Base-by-base conservation (phyloP, 2,888 invertebrate species). In the Dasysyrphus tricinctus region DNA sequence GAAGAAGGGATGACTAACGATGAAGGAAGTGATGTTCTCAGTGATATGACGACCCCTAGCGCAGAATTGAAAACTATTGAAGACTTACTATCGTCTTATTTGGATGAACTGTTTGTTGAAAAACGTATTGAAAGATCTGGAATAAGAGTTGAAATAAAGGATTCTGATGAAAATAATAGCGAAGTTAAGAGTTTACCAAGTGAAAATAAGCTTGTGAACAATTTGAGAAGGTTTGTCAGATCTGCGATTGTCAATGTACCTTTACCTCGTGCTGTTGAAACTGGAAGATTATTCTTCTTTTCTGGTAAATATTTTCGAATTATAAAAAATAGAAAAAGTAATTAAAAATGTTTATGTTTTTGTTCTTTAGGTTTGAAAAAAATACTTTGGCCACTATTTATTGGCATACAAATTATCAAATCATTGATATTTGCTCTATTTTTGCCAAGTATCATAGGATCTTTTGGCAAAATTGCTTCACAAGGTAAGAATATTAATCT, bases 351-450 rank as follows among this genome's bases (percentile, higher is more conserved):
- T 37, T 32, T 12, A 12, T 73, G 47, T 37, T 19, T 8, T 96
- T 59, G 95, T 96, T n/a, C 14, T 54, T 3, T 7, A 92, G 97
- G 96, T 37, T 93, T 97, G 79, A 97, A 97, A 93, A 97, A 97
- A 92, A 94, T 97, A 88, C 94, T 97, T 90, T 94, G 97, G 90
- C 97, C 97, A 0, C 93, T 97, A 70, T 94, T 97, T 89, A 95
- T 97, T 90, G 97, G 96, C 0, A 95, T 96, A 6, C 97, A 97
- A 93, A 94, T 97, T 70, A 94, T 97, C 89, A 97, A 97, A 93
- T 96, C 96, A 44, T 94, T 97, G 59, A 93, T 97, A 29, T 94
- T 97, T 42, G 97, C 97, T 9, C 95, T 97, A 93, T 97, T 97
- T 92, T 94, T 97, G 90, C 97, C 97, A 0, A 96, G 96, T 82